Conservation (phyloP, 2,888 invertebrate genomes). For the Dasysyrphus albostriatus region DNA sequence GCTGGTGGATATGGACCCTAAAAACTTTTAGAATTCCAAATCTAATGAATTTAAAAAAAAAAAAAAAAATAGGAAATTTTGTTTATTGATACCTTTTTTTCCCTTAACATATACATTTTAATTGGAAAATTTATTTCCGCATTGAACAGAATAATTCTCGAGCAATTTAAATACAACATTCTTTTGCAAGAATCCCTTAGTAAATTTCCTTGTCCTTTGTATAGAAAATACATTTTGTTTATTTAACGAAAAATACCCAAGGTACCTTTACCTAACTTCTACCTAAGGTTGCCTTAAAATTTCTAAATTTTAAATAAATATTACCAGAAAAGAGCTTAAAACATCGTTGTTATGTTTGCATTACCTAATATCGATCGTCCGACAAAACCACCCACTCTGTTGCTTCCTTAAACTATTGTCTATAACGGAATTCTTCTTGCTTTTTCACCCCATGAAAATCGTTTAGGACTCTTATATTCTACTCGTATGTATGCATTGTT, state of each 20-base stretch:
- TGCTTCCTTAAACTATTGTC: neutral
- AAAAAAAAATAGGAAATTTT: neutral
- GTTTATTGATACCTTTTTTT: neutral
- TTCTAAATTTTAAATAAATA: neutral
- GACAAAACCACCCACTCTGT: neutral
- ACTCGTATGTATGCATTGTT: too few relatives aligned
- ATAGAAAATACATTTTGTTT: neutral
- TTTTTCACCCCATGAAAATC: neutral
- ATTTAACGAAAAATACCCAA: neutral
- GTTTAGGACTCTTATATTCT: constrained; percentile 16
- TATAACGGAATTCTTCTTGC: neutral
- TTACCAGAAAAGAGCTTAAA: neutral
- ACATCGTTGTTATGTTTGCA: constrained; percentile 1
- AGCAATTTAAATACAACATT: neutral
- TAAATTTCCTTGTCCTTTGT: neutral
- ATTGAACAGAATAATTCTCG: neutral
- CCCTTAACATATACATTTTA: neutral
- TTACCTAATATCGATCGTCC: neutral
- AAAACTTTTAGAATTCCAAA: too few relatives aligned
- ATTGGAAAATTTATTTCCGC: neutral
- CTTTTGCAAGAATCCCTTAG: neutral
- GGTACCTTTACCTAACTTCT: neutral
- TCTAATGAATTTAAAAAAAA: neutral
- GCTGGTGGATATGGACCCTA: too few relatives aligned
- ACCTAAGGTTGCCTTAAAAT: neutral